A percentile compares a stretch with the other conserved stretches of the same genome.
Evolutionary conservation across 2,113 vertebrate genomes (phyloP).

Genomic region (Chlorodrepanis virens): DNA sequence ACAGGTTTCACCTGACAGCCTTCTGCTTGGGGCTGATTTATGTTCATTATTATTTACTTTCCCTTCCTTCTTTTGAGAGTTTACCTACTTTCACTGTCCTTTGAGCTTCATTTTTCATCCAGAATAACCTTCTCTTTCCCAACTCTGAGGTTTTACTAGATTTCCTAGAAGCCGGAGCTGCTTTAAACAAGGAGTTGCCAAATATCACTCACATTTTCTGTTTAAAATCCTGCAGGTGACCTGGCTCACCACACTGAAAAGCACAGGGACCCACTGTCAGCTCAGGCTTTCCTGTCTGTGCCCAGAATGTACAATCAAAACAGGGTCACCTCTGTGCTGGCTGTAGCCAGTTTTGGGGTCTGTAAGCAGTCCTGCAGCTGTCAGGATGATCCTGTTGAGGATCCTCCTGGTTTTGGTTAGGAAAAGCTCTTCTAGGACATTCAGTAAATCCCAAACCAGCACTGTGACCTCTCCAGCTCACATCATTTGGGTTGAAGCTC

Average conservation of each 20-base stretch:
- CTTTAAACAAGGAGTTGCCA: not conserved
- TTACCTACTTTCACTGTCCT: not conserved
- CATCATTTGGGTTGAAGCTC: not conserved
- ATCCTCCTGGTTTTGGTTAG: not conserved
- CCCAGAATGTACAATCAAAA: rapidly evolving
- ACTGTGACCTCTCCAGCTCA: not conserved
- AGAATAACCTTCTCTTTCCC: not conserved
- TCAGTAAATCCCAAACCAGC: not conserved
- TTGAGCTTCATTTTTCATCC: not conserved
- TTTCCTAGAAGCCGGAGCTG: not conserved
- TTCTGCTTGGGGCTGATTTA: not conserved
- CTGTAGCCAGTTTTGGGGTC: not conserved
- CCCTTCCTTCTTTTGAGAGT: not conserved
- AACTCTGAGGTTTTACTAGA: rapidly evolving
- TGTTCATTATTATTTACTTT: not conserved
- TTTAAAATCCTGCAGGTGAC: not conserved
- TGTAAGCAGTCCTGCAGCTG: not conserved
- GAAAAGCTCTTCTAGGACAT: rapidly evolving
- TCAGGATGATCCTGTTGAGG: not conserved
- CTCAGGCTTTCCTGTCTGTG: not conserved
- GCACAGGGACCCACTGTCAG: not conserved
- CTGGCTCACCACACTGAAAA: not conserved
- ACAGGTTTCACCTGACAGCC: not conserved
- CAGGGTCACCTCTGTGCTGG: not conserved
- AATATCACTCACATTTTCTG: not conserved